Evolutionary conservation across 2,113 vertebrate genomes (phyloP).

Genomic region (Noctilio leporinus): DNA sequence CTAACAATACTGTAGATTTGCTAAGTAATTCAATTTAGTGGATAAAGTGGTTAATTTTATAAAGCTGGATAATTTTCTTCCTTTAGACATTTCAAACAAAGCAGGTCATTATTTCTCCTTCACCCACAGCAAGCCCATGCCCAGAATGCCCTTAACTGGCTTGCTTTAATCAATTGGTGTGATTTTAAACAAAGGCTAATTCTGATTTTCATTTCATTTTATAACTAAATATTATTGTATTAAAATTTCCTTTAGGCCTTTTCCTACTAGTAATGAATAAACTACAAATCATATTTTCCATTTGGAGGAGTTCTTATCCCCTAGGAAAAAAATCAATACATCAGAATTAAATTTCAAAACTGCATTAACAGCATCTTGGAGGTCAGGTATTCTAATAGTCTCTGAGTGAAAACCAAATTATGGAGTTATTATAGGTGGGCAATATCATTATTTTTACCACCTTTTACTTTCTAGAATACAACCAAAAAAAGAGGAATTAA

Average conservation of each 20-base stretch:
- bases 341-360: conserved; percentile 71
- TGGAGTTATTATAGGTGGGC: conserved; percentile 21
- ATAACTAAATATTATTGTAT: conserved; percentile 38
- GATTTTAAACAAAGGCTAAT: conserved; percentile 34
- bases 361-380: conserved; percentile 57
- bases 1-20: not conserved
- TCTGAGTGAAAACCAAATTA: conserved; percentile 44
- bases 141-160: not conserved
- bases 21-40: not conserved
- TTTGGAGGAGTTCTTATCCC: conserved; percentile 47
- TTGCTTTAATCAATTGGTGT: not conserved
- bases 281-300: conserved; percentile 49
- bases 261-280: conserved; percentile 11
- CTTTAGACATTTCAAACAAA: not conserved
- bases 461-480: conserved; percentile 32
- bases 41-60: not conserved
- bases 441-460: conserved; percentile 48
- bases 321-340: conserved; percentile 67
- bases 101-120: not conserved
- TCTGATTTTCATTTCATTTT: conserved; percentile 46
- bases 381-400: conserved; percentile 56
- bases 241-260: conserved; percentile 50
- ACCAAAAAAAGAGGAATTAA: conserved; percentile 27
- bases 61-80: not conserved
- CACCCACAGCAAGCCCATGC: not conserved